phyloP scores from a whole-genome alignment of 2,888 invertebrate genomes.

The Apodemia duryi region DNA sequence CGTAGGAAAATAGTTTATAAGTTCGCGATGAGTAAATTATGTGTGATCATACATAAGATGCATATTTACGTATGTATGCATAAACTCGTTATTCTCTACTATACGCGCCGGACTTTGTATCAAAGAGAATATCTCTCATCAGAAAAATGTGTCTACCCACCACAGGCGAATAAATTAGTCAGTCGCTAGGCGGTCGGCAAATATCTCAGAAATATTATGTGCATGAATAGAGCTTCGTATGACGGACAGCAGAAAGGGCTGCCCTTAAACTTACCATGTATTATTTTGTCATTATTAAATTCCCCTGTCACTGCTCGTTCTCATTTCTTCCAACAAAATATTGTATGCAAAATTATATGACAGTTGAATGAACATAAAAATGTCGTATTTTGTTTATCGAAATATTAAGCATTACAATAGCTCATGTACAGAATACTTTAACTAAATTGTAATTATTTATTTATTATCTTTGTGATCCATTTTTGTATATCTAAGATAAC shows the following conservation, averaged over 20 bases:
- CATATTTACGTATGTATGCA: neutral
- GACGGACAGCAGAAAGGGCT: constrained; percentile 78
- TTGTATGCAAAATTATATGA: constrained; percentile 80
- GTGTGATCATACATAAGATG: neutral
- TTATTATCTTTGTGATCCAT: neutral
- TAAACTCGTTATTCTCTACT: neutral
- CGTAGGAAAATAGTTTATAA: neutral
- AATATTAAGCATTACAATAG: constrained; percentile 7
- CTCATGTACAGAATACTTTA: neutral
- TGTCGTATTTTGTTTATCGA: constrained; percentile 41
- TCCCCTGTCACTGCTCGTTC: constrained; percentile 72
- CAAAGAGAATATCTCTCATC: constrained; percentile 21
- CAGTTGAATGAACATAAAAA: constrained; percentile 76
- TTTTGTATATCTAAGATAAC: no score
- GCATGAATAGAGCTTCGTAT: constrained; percentile 74
- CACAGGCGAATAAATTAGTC: constrained; percentile 64
- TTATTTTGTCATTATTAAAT: constrained; percentile 81
- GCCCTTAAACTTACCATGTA: constrained; percentile 75
- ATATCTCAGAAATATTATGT: constrained; percentile 73
- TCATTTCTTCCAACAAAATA: constrained; percentile 75
- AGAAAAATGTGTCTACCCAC: constrained; percentile 35
- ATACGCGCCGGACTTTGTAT: neutral
- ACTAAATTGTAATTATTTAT: neutral
- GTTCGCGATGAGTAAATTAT: neutral
- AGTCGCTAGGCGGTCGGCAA: constrained; percentile 68